Evolutionary conservation across 2,888 invertebrate species (phyloP), one percentile per base, ranked within the genome.

Genomic region (Anoplius nigerrimus): DNA sequence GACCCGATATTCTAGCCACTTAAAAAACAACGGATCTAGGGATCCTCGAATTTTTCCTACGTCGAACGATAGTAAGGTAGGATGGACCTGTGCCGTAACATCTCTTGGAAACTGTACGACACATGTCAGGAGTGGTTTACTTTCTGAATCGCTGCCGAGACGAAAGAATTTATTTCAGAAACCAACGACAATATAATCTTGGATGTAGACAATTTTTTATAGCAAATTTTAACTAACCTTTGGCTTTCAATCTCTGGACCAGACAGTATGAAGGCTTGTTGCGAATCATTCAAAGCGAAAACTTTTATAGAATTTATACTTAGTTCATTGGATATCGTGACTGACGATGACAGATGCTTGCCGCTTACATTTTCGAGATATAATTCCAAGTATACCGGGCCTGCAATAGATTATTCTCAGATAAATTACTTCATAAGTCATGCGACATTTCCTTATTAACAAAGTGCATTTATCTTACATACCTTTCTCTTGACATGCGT

Each of bases 11-110:
- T 92, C 89, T n/a, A 94, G 86, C 92, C 93, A 94, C 48, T 91
- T 89, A 59, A 92, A 90, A 13, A 94, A 84, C n/a, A 94, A 86
- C 0, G 94, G 94, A 86, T 94, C 94, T 0, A 93, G 81, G 42
- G 91, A 91, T 45, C 91, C 87, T 73, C 90, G 87, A 66, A 91
- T 90, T 81, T 91, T 90, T 69, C 90, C 89, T 8, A 91, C 72
- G 81, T 90, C 89, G 71, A 91, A 90, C 1, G 90, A 87, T n/a
- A 91, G 59, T 48, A 92, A 84, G 0, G 91, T 87, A 3, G 91
- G 89, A 82, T 91, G 90, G 20, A 85, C 82, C 74, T 90, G 90
- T 46, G 82, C 77, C 18, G 88, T 86, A 6, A 89, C 85, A 75
- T 84, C 82, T 55, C 89, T 79, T 15, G 91, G 89, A 82, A 88